These are phyloP conservation scores for Acridotheres tristis DNA, from an alignment of 2,797 vertebrate species.

Conservation along the genomic window DNA sequence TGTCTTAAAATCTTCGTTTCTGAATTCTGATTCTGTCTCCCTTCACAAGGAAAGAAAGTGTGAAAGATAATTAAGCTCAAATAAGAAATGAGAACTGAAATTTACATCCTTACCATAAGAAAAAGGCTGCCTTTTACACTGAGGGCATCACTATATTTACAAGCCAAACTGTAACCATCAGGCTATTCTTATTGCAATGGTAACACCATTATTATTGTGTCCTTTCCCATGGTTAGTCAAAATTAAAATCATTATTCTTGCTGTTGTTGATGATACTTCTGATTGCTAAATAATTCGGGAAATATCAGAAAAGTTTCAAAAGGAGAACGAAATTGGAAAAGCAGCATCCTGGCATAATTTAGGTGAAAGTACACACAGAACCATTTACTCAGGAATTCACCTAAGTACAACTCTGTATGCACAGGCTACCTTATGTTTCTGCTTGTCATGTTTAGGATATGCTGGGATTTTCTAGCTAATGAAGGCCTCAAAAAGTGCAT, in stretches of 20 bases:
- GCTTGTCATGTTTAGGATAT: neutral
- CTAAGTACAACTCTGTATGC: neutral
- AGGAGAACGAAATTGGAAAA: neutral
- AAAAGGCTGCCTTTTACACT: neutral
- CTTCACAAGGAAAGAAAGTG: neutral
- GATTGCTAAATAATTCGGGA: neutral
- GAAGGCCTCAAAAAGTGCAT: neutral
- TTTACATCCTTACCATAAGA: neutral
- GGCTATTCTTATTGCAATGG: neutral
- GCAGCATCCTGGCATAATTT: neutral
- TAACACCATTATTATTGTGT: neutral
- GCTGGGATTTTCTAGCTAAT: neutral
- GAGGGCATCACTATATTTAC: neutral
- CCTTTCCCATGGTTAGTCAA: neutral
- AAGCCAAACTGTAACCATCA: neutral
- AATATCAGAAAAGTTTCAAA: neutral
- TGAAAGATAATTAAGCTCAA: neutral
- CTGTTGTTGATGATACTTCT: neutral
- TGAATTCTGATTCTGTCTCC: neutral
- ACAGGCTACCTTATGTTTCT: neutral
- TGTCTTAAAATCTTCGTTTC: neutral
- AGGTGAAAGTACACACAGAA: neutral
- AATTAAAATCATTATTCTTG: neutral
- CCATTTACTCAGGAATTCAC: neutral
- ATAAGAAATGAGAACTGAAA: neutral